Evolutionary conservation across 2,888 invertebrate species (phyloP), one percentile per base, ranked within the genome.

Genomic region (Teleiodes luculella): DNA sequence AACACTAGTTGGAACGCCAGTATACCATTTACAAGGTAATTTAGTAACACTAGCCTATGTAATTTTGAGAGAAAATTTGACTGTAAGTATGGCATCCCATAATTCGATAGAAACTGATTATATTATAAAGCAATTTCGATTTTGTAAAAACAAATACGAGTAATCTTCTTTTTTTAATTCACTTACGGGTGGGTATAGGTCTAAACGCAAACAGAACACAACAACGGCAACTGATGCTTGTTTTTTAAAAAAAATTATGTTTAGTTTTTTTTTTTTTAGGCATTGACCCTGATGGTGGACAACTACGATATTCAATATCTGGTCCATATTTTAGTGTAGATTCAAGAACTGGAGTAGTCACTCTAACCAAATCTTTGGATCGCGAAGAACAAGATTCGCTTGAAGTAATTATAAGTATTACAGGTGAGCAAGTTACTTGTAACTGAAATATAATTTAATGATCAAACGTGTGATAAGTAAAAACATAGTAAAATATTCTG

Each of bases 271-370:
- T 36, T 14, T 11, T 73, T 76, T 16, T 76, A 93, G 93, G 94
- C 39, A 81, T 91, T 37, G 96, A 96, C 72, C 95, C 95, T 1
- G 95, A 96, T 72, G 93, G 93, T 49, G 92, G 94, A 0, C 91
- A 85, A 24, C 87, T 96, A 3, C 91, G 92, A 58, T 96, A 95
- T 74, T 95, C 95, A 45, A 95, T 96, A 82, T 95, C 94, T 39
- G 96, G 96, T 0, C 95, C 95, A 74, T 93, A 94, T 70, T 94
- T 96, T 72, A 93, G 93, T 10, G 95, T 96, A n/a, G 94, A 95
- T 69, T 86, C 94, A 5, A 88, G 91, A 52, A 93, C 94, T 0
- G 96, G 96, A 0, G 94, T 95, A 37, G 94, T 96, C 2, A 93
- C 93, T 0, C 85, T 96, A 24, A 92, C 94, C 1, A 93, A 92